Percentiles rank a stretch among this genome's conserved stretches.
Conservation (phyloP, 2,113 vertebrate species). For the Podiceps cristatus region DNA sequence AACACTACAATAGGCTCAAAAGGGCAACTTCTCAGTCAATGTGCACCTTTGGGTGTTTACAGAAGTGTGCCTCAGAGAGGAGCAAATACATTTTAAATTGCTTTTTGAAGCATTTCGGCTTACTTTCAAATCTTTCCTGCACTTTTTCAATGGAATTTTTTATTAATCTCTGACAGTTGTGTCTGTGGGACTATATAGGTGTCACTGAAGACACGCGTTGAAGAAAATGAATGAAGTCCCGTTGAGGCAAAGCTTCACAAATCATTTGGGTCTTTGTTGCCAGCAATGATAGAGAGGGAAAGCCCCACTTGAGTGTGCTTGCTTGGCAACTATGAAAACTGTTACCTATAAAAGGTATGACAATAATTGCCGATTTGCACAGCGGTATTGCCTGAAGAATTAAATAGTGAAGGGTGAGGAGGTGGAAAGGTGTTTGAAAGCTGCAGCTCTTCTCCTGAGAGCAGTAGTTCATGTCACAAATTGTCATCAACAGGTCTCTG, state of each 20-base stretch:
- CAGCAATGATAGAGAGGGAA: background rate
- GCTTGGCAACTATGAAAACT: background rate
- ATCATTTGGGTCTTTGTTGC: background rate
- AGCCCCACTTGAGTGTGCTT: fast-evolving
- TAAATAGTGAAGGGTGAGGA: background rate
- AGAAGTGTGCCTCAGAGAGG: background rate
- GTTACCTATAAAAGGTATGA: background rate
- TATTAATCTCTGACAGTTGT: background rate
- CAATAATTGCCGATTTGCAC: background rate
- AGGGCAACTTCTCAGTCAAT: background rate
- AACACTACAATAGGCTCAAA: background rate
- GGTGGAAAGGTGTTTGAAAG: background rate
- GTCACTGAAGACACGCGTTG: background rate
- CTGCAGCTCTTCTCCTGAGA: background rate
- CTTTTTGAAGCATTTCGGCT: background rate
- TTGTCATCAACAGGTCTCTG: background rate
- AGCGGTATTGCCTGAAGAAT: background rate
- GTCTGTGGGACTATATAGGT: background rate
- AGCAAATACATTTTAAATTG: background rate
- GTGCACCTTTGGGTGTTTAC: background rate
- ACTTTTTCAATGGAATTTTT: background rate
- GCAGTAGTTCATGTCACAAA: background rate
- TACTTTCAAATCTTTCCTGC: background rate
- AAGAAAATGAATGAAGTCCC: background rate
- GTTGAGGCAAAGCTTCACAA: background rate